phyloP scores from a whole-genome alignment of 2,888 invertebrate genomes.

The Thelaira solivaga region DNA sequence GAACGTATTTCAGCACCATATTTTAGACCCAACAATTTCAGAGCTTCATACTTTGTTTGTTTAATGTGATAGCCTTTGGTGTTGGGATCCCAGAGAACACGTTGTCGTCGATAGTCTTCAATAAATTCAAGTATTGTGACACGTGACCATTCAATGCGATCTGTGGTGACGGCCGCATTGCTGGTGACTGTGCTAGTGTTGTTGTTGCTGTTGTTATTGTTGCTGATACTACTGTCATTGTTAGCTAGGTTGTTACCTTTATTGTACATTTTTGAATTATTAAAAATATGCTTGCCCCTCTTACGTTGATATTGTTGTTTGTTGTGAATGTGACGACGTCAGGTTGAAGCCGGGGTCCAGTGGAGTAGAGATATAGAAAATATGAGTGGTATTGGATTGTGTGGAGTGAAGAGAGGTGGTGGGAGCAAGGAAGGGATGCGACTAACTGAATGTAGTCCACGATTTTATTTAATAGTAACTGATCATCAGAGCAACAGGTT shows the following conservation, averaged over 20 bases:
- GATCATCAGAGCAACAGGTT: slow-evolving; percentile 63
- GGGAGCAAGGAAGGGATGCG: slow-evolving; percentile 37
- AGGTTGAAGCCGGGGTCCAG: slow-evolving; percentile 26
- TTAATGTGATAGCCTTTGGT: slow-evolving; percentile 76
- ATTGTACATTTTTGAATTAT: slow-evolving; percentile 33
- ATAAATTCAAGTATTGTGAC: slow-evolving; percentile 74
- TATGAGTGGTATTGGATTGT: neutral
- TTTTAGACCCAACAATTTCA: slow-evolving; percentile 72
- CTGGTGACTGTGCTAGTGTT: slow-evolving; percentile 6
- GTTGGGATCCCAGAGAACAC: slow-evolving; percentile 75
- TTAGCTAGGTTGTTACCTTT: slow-evolving; percentile 46
- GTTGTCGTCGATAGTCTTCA: slow-evolving; percentile 73
- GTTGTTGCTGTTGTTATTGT: slow-evolving; percentile 27
- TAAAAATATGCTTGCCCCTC: slow-evolving; percentile 25
- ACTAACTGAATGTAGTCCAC: slow-evolving; percentile 38
- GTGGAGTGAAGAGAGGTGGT: neutral
- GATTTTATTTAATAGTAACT: slow-evolving; percentile 28
- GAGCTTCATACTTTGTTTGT: slow-evolving; percentile 75
- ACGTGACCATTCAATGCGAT: slow-evolving; percentile 76
- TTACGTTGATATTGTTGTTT: slow-evolving; percentile 31
- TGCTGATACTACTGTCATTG: slow-evolving; percentile 31
- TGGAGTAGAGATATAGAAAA: no score
- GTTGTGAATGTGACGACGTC: slow-evolving; percentile 33
- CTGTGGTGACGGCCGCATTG: slow-evolving; percentile 57
- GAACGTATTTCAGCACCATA: slow-evolving; percentile 75